Evolutionary conservation across 2,797 vertebrate genomes (phyloP).

Genomic region (Anguilla megastoma): DNA sequence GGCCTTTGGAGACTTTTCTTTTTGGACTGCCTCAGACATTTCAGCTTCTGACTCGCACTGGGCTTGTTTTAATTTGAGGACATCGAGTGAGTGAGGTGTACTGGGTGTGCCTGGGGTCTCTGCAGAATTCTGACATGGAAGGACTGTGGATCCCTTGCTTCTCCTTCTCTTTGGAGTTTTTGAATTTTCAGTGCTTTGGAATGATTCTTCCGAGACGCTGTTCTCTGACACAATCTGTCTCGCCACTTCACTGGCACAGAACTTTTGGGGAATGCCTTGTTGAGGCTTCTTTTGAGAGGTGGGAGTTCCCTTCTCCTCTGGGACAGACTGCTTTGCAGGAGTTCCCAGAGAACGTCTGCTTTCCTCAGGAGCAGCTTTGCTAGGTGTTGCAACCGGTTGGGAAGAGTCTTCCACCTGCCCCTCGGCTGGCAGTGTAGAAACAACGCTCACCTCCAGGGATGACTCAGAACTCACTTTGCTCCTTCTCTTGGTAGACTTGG

Average conservation of each 20-base stretch:
- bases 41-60: background rate
- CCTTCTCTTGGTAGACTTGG: constrained; percentile 58
- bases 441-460: background rate
- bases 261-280: constrained; percentile 52
- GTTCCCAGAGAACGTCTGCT: constrained; percentile 25
- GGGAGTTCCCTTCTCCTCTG: constrained; percentile 7
- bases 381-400: constrained; percentile 23
- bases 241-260: constrained; percentile 53
- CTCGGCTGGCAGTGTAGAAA: constrained; percentile 24
- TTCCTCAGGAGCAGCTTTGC: constrained; percentile 27
- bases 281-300: constrained; percentile 44
- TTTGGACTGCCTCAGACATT: background rate
- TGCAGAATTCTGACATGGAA: constrained; percentile 35
- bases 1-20: constrained; percentile 36
- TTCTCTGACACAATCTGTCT: constrained; percentile 48
- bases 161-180: constrained; percentile 59
- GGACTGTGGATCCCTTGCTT: constrained; percentile 44
- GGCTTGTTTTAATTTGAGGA: constrained; percentile 17
- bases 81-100: constrained; percentile 15
- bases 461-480: constrained; percentile 41
- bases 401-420: constrained; percentile 20
- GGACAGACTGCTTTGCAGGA: background rate
- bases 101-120: background rate
- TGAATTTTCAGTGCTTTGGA: constrained; percentile 25
- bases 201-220: constrained; percentile 20